Evolutionary conservation across 1,140 invertebrate species (phyloP), one percentile per base, ranked within the genome.

Genomic region (Radopholus similis): DNA sequence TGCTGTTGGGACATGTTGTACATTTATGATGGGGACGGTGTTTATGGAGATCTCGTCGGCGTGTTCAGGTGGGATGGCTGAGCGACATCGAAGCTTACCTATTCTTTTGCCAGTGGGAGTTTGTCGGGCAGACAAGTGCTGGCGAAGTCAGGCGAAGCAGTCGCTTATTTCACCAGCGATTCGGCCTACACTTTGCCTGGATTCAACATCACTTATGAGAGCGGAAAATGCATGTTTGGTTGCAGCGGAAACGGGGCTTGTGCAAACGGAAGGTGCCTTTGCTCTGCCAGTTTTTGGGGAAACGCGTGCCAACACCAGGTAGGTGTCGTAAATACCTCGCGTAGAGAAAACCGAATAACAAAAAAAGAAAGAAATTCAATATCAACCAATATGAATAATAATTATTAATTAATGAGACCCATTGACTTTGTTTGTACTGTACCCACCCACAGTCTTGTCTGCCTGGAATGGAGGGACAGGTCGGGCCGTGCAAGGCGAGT

Each of bases 1-100:
- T 83, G 81, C 58, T 77, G 80, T 49, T 83, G 81, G 81, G 80
- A 82, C 69, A 72, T 77, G 71, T 37, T 82, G 18, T 78, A 83
- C 49, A 73, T 82, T 54, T 83, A 83, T 58, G 80, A 82, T 42
- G 80, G 80, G 18, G 77, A 81, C 54, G 60, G 66, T 34, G 77
- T 80, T 49, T 70, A 76, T 63, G 71, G 71, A 18, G 68, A 76
- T 42, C 63, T 81, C 26, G 51, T 82, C 9, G 80, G 66, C 23
- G 81, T 79, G 30, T 78, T 82, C 23, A 83, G 80, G 81, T 72
- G 59, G n/a, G n/a, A n/a, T n/a, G n/a, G n/a, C n/a, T n/a, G n/a
- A n/a, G n/a, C n/a, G n/a, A n/a, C n/a, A n/a, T n/a, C n/a, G n/a
- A n/a, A n/a, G n/a, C n/a, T 44, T 23, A 40, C 47, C 11, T 30